phyloP scores from a whole-genome alignment of 2,888 invertebrate species.

The Pristionchus fissidentatus region DNA sequence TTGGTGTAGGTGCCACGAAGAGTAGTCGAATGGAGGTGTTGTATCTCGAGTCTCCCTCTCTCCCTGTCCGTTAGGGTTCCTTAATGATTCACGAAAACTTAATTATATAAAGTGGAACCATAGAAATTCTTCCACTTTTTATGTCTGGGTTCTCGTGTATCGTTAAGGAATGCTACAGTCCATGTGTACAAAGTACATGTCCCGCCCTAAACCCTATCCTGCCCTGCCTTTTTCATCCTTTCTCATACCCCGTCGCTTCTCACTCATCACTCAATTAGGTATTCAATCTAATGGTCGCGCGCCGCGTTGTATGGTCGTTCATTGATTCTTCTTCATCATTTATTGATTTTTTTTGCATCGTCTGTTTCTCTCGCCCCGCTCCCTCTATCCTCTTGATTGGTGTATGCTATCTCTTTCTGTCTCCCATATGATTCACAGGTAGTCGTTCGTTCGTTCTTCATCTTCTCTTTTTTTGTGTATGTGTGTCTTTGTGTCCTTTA shows the following conservation, averaged over 20 bases:
- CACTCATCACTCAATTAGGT: conserved; percentile 33
- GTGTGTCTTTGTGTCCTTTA: neutral
- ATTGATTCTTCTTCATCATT: neutral
- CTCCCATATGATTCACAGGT: conserved; percentile 18
- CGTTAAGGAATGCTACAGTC: no score
- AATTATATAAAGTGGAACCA: no score
- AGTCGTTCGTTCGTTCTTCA: neutral
- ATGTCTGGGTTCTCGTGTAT: no score
- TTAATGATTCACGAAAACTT: no score
- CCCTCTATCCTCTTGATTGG: conserved; percentile 5
- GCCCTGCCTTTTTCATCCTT: neutral
- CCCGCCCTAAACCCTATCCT: no score
- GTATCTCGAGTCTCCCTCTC: neutral
- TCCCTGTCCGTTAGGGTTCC: no score
- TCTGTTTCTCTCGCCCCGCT: neutral
- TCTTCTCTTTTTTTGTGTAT: neutral
- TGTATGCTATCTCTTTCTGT: conserved; percentile 46
- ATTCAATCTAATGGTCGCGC: conserved; percentile 41
- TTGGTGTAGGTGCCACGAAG: neutral
- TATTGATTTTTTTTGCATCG: neutral
- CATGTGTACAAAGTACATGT: conserved; percentile 19
- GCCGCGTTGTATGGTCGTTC: conserved; percentile 34
- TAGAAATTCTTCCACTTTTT: no score
- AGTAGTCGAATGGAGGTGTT: neutral
- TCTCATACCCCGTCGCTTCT: neutral